Percentiles rank a stretch among this genome's conserved stretches.
phyloP scores from a whole-genome alignment of 1,140 invertebrate species.

The Drosophila azteca region DNA sequence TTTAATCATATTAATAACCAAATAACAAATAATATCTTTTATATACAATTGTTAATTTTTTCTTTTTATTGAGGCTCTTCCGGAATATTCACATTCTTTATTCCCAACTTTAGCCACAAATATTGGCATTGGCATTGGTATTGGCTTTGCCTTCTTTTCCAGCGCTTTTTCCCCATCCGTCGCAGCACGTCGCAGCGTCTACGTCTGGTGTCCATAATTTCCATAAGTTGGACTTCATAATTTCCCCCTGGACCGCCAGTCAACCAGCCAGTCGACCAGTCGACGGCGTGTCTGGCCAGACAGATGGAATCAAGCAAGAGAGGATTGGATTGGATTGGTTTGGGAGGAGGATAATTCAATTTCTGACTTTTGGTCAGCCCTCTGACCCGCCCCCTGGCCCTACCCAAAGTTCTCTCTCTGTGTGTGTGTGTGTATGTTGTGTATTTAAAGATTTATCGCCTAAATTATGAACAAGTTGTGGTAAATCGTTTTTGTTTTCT shows the following conservation, averaged over 20 bases:
- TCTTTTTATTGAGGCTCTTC: no score
- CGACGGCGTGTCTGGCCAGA: conserved; percentile 35
- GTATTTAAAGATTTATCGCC: conserved; percentile 41
- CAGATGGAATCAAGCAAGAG: no score
- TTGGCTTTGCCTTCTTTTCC: no score
- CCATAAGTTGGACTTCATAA: conserved; percentile 30
- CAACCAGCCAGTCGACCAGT: conserved; percentile 6
- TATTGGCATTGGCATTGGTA: no score
- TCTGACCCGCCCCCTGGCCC: background rate
- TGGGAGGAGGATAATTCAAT: conserved; percentile 30
- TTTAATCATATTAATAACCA: no score
- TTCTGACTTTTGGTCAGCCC: conserved; percentile 18
- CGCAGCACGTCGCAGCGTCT: background rate
- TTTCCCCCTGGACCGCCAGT: conserved; percentile 37
- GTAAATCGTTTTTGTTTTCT: conserved; percentile 46
- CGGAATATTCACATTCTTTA: no score
- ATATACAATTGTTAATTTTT: no score
- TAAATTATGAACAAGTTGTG: conserved; percentile 45
- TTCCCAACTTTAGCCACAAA: no score
- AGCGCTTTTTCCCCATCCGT: conserved; percentile 1
- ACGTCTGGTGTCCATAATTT: conserved; percentile 8
- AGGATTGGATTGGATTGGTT: no score
- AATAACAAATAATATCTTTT: no score
- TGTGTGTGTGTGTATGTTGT: conserved; percentile 1
- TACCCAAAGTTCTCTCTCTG: no score